A percentile compares a stretch with the other conserved stretches of the same genome.
phyloP scores from a whole-genome alignment of 2,888 invertebrate genomes.

The Chymomyza fuscimana region DNA sequence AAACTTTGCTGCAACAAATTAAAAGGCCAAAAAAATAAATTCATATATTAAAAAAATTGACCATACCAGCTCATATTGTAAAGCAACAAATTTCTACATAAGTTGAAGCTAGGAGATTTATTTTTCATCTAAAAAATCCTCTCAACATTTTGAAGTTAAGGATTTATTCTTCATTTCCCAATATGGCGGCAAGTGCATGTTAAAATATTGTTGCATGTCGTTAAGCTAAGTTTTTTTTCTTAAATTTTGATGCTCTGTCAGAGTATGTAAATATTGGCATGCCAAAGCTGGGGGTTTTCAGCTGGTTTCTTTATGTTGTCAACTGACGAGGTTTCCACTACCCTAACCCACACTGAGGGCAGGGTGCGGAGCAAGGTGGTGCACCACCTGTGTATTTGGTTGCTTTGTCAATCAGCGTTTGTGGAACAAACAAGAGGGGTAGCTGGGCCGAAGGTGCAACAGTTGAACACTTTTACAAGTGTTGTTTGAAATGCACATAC shows the following conservation, averaged over 20 bases:
- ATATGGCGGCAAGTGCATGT: no score
- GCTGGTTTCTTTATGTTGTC: not conserved
- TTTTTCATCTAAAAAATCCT: no score
- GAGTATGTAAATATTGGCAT: not conserved
- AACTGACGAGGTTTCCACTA: not conserved
- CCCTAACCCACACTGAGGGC: not conserved
- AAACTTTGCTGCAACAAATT: no score
- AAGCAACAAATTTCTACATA: no score
- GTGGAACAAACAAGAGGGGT: not conserved
- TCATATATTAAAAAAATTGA: no score
- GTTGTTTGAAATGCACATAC: conserved; percentile 45
- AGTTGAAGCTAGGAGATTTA: no score
- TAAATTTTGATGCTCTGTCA: not conserved
- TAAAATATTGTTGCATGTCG: no score
- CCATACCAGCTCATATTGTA: no score
- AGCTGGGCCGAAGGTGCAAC: not conserved
- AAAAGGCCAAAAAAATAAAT: no score
- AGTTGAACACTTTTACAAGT: conserved; percentile 50
- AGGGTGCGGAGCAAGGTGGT: not conserved
- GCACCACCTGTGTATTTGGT: conserved; percentile 10
- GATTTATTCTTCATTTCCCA: no score
- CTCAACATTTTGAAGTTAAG: no score
- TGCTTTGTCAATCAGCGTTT: conserved; percentile 61
- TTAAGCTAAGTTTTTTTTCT: no score
- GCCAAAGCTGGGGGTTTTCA: not conserved